These are phyloP conservation scores for Rhinopithecus roxellana DNA, from an alignment of 2,113 vertebrate genomes.

Conservation along the genomic window DNA sequence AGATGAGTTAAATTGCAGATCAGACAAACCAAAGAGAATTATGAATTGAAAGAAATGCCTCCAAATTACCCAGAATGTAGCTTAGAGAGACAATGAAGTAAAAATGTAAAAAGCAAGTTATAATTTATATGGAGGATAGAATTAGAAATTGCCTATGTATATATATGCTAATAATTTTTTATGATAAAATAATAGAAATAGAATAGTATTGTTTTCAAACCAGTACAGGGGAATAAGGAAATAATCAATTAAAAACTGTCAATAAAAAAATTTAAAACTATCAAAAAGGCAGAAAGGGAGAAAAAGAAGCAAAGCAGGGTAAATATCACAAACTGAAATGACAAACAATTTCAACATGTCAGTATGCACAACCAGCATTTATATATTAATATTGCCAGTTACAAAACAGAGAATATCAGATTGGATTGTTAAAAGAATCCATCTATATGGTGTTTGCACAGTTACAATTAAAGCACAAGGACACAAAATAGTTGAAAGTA, in stretches of 20 bases:
- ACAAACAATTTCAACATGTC: neutral
- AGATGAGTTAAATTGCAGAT: neutral
- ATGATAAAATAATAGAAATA: neutral
- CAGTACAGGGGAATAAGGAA: neutral
- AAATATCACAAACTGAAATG: neutral
- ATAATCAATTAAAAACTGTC: neutral
- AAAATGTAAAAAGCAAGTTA: slow-evolving; percentile 3
- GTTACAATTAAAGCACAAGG: neutral
- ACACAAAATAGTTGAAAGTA: neutral
- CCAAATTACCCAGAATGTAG: neutral
- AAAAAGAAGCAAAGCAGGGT: neutral
- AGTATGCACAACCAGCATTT: neutral
- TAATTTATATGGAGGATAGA: neutral
- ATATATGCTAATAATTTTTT: neutral
- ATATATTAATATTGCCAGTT: neutral
- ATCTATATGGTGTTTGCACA: neutral
- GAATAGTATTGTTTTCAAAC: slow-evolving; percentile 36
- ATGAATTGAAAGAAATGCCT: neutral
- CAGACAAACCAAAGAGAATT: neutral
- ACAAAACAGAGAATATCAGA: neutral
- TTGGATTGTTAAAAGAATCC: neutral
- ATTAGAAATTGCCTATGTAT: neutral
- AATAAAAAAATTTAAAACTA: neutral
- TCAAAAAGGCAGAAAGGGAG: neutral
- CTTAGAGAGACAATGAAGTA: neutral